These are phyloP conservation scores for Ichneumoninae sp. DNA, from an alignment of 2,888 invertebrate species.

Conservation along the genomic window DNA sequence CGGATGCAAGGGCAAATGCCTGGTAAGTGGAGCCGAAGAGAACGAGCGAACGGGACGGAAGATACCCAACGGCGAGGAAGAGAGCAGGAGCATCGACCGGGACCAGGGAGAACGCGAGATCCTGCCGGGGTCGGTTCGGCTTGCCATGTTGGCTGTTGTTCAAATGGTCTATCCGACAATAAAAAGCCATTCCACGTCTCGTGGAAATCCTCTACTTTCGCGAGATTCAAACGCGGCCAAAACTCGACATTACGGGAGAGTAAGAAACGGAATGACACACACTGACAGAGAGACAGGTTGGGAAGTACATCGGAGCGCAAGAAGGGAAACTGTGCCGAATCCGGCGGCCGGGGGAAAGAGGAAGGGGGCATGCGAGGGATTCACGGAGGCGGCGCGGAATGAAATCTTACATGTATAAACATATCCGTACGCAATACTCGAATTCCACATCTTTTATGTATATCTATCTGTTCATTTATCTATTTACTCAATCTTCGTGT, in stretches of 20 bases:
- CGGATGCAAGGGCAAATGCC: constrained; percentile 33
- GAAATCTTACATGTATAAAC: constrained; percentile 45
- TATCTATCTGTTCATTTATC: constrained; percentile 61
- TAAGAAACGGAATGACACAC: constrained; percentile 19
- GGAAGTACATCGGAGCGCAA: constrained; percentile 30
- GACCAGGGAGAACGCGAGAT: constrained; percentile 34
- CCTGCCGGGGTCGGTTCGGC: constrained; percentile 62
- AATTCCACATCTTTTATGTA: constrained; percentile 56
- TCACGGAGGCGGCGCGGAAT: constrained; percentile 22
- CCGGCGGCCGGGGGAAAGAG: constrained; percentile 2
- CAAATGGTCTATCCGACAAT: constrained; percentile 82
- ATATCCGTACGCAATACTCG: constrained; percentile 40
- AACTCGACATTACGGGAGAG: constrained; percentile 51
- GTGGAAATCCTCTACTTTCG: constrained; percentile 79
- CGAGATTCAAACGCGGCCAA: constrained; percentile 77
- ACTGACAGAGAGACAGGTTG: constrained; percentile 6
- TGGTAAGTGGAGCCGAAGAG: constrained; percentile 49
- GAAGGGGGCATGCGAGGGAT: constrained; percentile 12
- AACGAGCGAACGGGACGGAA: constrained; percentile 12
- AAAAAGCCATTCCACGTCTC: constrained; percentile 80
- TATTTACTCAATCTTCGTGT: constrained; percentile 35
- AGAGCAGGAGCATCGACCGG: constrained; percentile 47
- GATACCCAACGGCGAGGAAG: constrained; percentile 7
- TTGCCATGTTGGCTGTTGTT: constrained; percentile 83
- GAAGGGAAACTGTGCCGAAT: constrained; percentile 25